These are phyloP conservation scores for Tetheella fluctuosa DNA, from an alignment of 2,888 invertebrate genomes.

Conservation along the genomic window DNA sequence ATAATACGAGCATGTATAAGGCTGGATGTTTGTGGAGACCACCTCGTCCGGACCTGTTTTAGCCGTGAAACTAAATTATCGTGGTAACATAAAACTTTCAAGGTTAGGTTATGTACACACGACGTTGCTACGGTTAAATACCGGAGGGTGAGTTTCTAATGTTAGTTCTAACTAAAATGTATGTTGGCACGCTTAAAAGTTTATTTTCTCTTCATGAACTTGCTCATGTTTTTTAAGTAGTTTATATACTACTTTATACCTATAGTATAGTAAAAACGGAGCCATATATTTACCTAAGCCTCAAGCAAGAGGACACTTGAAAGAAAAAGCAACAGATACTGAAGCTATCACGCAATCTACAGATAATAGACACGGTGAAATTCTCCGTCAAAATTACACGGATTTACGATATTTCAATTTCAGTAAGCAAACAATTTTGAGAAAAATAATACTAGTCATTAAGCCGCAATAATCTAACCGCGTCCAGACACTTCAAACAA, in stretches of 20 bases:
- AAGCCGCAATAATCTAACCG: conserved; percentile 18
- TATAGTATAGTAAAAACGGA: too few relatives aligned
- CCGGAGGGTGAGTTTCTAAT: conserved; percentile 15
- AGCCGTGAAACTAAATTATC: conserved; percentile 39
- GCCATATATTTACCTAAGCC: too few relatives aligned
- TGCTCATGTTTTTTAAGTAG: conserved; percentile 1
- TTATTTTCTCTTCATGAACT: conserved; percentile 16
- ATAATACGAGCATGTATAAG: conserved; percentile 10
- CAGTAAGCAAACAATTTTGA: conserved; percentile 15
- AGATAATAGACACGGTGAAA: too few relatives aligned
- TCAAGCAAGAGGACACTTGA: too few relatives aligned
- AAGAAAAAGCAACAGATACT: too few relatives aligned
- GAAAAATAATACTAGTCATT: conserved; percentile 24
- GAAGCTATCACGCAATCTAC: not conserved
- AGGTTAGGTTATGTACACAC: conserved; percentile 31
- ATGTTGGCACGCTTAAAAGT: conserved; percentile 11
- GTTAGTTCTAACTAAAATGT: conserved; percentile 22
- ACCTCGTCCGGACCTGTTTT: conserved; percentile 30
- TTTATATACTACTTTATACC: not conserved
- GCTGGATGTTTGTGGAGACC: conserved; percentile 38
- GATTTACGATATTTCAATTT: not conserved
- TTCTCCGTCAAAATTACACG: too few relatives aligned
- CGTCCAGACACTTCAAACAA: conserved; percentile 17
- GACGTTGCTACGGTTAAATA: conserved; percentile 17
- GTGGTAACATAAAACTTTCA: conserved; percentile 34